Conservation (phyloP, 2,888 invertebrate genomes). For the Esperia sulphurella region DNA sequence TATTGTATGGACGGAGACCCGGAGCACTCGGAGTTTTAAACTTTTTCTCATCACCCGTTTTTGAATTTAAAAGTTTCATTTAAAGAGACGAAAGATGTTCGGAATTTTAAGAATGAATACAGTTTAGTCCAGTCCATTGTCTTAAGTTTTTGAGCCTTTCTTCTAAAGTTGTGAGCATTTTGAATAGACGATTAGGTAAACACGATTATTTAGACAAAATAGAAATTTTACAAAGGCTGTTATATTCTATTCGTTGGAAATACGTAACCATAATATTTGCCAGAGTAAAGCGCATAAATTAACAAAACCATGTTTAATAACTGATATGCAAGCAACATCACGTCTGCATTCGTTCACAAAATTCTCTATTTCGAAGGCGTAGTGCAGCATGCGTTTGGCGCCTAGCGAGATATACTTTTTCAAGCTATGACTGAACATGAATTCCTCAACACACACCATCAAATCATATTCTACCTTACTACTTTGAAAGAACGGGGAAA, state of each 20-base stretch:
- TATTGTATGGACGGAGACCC: too few relatives aligned
- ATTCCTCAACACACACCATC: conserved; percentile 41
- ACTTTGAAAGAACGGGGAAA: conserved; percentile 19
- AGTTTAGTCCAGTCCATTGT: conserved; percentile 43
- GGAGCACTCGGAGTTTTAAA: too few relatives aligned
- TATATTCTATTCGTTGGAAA: too few relatives aligned
- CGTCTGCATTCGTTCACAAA: conserved; percentile 37
- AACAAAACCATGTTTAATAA: conserved; percentile 13
- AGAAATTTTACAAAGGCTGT: background rate
- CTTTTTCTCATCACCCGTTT: too few relatives aligned
- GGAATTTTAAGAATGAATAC: conserved; percentile 43
- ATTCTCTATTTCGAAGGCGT: conserved; percentile 47
- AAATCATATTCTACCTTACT: conserved; percentile 31
- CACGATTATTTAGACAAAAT: conserved; percentile 24
- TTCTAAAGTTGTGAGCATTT: conserved; percentile 28
- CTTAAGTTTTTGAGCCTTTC: conserved; percentile 31
- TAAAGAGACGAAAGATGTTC: conserved; percentile 35
- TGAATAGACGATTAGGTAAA: conserved; percentile 33
- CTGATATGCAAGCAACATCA: conserved; percentile 23
- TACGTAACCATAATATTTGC: too few relatives aligned
- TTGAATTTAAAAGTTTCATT: conserved; percentile 23
- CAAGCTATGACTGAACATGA: conserved; percentile 64
- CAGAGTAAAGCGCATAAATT: background rate
- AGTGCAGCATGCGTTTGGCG: conserved; percentile 72
- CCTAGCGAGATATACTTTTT: conserved; percentile 68